Percentiles rank a stretch among this genome's conserved stretches.
Conservation (phyloP, 2,888 invertebrate species). For the Cheilosia variabilis region DNA sequence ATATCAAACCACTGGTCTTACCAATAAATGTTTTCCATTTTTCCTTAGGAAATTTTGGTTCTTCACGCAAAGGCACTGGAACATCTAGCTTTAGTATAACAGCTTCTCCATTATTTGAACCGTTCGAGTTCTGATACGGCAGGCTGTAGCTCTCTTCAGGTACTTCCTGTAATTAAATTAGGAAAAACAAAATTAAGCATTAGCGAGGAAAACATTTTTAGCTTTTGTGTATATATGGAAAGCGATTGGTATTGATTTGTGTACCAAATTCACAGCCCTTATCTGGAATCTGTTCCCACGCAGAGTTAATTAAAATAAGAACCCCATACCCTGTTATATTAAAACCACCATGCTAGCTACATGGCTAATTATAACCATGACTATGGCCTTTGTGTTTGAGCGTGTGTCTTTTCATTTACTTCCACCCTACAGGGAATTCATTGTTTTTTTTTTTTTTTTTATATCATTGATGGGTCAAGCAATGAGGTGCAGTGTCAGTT, state of each 20-base stretch:
- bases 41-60: conserved; percentile 92
- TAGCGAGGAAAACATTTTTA: conserved; percentile 4
- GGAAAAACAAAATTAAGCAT: conserved; percentile 37
- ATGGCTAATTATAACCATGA: conserved; percentile 42
- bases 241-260: conserved; percentile 22
- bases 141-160: conserved; percentile 79
- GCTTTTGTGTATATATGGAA: neutral
- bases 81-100: conserved; percentile 87
- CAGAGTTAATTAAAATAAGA: conserved; percentile 54
- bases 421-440: neutral
- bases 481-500: conserved; percentile 43
- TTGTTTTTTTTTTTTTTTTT: neutral
- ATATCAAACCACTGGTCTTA: conserved; percentile 81
- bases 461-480: conserved; percentile 44
- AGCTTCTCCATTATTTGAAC: conserved; percentile 77
- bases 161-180: conserved; percentile 77
- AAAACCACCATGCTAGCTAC: conserved; percentile 13
- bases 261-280: neutral
- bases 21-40: conserved; percentile 90
- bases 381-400: conserved; percentile 7
- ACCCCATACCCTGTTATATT: conserved; percentile 5
- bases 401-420: conserved; percentile 5
- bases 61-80: conserved; percentile 89
- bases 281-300: conserved; percentile 22
- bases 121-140: conserved; percentile 77